phyloP scores from a whole-genome alignment of 2,113 vertebrate species.

The Melanotaenia duboulayi region DNA sequence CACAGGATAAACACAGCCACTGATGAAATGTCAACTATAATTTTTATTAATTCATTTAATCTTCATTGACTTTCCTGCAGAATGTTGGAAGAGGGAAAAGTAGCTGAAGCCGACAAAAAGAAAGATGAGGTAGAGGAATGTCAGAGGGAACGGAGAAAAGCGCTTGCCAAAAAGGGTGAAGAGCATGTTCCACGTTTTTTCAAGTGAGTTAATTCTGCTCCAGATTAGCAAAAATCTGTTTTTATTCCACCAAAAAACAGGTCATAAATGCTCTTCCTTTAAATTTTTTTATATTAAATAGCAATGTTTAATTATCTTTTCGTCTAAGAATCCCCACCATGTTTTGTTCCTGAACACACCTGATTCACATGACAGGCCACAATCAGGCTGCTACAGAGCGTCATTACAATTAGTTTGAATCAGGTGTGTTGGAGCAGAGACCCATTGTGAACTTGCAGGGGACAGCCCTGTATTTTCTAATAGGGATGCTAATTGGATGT shows the following conservation, averaged over 20 bases:
- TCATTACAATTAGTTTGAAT: too few relatives aligned
- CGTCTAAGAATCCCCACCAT: too few relatives aligned
- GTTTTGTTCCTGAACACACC: too few relatives aligned
- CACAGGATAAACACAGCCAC: not conserved
- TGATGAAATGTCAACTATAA: not conserved
- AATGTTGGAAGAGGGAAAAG: slow-evolving; percentile 90
- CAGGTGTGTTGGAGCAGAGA: too few relatives aligned
- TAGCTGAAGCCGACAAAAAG: slow-evolving; percentile 85
- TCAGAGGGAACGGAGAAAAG: slow-evolving; percentile 87
- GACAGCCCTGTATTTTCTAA: too few relatives aligned
- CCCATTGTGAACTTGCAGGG: too few relatives aligned
- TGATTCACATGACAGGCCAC: too few relatives aligned
- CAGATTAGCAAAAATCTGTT: not conserved
- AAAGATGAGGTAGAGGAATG: slow-evolving; percentile 91
- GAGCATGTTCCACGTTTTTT: slow-evolving; percentile 90
- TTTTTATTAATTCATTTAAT: too few relatives aligned
- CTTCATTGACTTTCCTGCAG: slow-evolving; percentile 61
- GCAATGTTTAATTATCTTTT: too few relatives aligned
- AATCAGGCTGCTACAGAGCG: too few relatives aligned
- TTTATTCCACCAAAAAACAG: not conserved
- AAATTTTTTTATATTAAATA: too few relatives aligned
- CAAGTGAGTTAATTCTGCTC: slow-evolving; percentile 76
- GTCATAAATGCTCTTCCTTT: not conserved
- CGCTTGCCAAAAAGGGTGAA: slow-evolving; percentile 87
- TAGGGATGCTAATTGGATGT: too few relatives aligned